Percentiles rank a stretch among this genome's conserved stretches.
These are phyloP conservation scores for Andrena chrysosceles DNA, from an alignment of 2,888 invertebrate genomes.

Conservation along the genomic window DNA sequence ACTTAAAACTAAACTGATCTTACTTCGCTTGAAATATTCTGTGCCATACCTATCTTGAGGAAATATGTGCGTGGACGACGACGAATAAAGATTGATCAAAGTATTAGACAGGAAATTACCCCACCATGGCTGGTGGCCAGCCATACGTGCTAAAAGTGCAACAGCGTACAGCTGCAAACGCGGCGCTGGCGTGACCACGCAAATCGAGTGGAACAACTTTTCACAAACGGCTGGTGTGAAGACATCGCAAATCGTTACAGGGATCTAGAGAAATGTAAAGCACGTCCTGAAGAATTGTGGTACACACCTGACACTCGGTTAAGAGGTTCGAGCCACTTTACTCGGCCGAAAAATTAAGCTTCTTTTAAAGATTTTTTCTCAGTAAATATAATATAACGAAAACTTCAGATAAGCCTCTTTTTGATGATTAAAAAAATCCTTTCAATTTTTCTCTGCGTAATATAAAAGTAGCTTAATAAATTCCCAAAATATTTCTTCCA, in stretches of 20 bases:
- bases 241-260: constrained; percentile 82
- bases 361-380: too few relatives aligned
- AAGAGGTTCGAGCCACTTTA: too few relatives aligned
- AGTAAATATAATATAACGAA: neutral
- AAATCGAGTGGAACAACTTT: constrained; percentile 90
- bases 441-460: too few relatives aligned
- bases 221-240: constrained; percentile 86
- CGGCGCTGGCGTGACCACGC: constrained; percentile 91
- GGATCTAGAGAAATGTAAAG: constrained; percentile 76
- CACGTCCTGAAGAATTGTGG: neutral
- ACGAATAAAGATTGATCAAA: constrained; percentile 91
- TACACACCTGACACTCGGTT: too few relatives aligned
- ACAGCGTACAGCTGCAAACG: constrained; percentile 92
- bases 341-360: too few relatives aligned
- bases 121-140: constrained; percentile 94
- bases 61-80: constrained; percentile 91
- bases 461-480: too few relatives aligned
- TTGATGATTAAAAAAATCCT: too few relatives aligned
- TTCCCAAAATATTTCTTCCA: too few relatives aligned
- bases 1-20: neutral
- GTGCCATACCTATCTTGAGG: constrained; percentile 93
- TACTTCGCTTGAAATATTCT: neutral
- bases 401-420: neutral
- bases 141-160: constrained; percentile 92
- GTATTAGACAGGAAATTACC: constrained; percentile 95